Conservation (phyloP, 2,888 invertebrate genomes). For the Lordiphosa andalusiaca region DNA sequence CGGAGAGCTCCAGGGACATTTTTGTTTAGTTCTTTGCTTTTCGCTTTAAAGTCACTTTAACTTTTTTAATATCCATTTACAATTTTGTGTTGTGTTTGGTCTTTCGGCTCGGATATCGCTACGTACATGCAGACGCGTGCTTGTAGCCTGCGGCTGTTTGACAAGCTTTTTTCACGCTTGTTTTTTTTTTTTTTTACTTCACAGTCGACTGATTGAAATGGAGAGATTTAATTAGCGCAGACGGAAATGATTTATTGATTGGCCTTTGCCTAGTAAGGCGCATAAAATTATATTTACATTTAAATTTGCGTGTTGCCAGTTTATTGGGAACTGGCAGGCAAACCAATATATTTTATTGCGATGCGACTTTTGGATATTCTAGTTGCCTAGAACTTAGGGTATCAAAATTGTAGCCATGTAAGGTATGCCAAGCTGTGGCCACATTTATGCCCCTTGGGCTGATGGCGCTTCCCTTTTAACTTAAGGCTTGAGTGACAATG, state of each 20-base stretch:
- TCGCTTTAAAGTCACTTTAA: slow-evolving; percentile 19
- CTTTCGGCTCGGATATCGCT: slow-evolving; percentile 3
- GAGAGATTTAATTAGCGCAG: slow-evolving; percentile 46
- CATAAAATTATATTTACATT: slow-evolving; percentile 3
- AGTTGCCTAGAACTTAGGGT: no score
- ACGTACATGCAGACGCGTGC: not conserved
- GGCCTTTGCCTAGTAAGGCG: slow-evolving; percentile 11
- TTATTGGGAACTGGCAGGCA: not conserved
- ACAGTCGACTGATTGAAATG: slow-evolving; percentile 17
- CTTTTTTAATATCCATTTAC: slow-evolving; percentile 21
- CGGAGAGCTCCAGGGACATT: slow-evolving; percentile 26
- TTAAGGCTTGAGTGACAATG: slow-evolving; percentile 41
- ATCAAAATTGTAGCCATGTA: no score
- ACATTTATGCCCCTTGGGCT: no score
- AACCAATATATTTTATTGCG: no score
- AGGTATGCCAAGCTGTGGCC: no score
- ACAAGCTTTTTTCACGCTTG: slow-evolving; percentile 2
- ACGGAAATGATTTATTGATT: slow-evolving; percentile 63
- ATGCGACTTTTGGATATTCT: no score
- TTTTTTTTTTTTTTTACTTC: not conserved
- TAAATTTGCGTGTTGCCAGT: not conserved
- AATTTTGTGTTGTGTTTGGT: slow-evolving; percentile 12
- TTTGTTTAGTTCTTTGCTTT: slow-evolving; percentile 3
- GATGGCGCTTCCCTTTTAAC: no score
- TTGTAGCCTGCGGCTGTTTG: slow-evolving; percentile 14